Conservation (phyloP, 2,888 invertebrate genomes). For the Acleris cristana region DNA sequence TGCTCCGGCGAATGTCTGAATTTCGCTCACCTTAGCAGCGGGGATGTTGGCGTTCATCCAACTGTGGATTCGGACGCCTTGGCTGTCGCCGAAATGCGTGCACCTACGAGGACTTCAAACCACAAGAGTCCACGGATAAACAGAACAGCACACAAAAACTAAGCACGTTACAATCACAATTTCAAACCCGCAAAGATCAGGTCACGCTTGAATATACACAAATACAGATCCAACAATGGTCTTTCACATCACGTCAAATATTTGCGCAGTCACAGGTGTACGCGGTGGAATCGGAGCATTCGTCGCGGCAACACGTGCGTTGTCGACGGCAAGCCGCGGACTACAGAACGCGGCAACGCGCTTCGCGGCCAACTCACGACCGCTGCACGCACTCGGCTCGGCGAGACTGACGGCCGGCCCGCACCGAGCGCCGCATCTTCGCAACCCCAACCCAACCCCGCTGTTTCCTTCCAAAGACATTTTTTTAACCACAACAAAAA, state of each 20-base stretch:
- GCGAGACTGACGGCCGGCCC: constrained; percentile 70
- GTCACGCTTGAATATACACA: constrained; percentile 50
- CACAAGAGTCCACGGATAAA: constrained; percentile 58
- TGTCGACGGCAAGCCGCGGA: constrained; percentile 73
- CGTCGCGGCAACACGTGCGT: constrained; percentile 74
- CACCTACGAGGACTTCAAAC: constrained; percentile 58
- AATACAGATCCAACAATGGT: constrained; percentile 65
- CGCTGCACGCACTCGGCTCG: constrained; percentile 72
- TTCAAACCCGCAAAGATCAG: constrained; percentile 53
- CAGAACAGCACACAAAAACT: constrained; percentile 63
- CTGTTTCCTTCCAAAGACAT: constrained; percentile 47
- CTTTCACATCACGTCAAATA: constrained; percentile 77
- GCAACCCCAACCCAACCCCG: constrained; percentile 62
- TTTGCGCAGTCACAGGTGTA: constrained; percentile 77
- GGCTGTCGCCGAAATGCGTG: constrained; percentile 75
- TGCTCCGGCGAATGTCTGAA: constrained; percentile 51
- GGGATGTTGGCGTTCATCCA: constrained; percentile 82
- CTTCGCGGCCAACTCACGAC: constrained; percentile 65
- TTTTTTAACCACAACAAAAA: constrained; percentile 53
- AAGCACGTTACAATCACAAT: constrained; percentile 64
- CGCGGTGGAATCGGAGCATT: constrained; percentile 61
- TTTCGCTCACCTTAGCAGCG: constrained; percentile 76
- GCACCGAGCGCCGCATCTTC: constrained; percentile 55
- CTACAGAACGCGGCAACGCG: constrained; percentile 58
- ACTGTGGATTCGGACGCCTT: constrained; percentile 70